Conservation (phyloP, 1,140 invertebrate genomes). For the Drosophila dunni region DNA sequence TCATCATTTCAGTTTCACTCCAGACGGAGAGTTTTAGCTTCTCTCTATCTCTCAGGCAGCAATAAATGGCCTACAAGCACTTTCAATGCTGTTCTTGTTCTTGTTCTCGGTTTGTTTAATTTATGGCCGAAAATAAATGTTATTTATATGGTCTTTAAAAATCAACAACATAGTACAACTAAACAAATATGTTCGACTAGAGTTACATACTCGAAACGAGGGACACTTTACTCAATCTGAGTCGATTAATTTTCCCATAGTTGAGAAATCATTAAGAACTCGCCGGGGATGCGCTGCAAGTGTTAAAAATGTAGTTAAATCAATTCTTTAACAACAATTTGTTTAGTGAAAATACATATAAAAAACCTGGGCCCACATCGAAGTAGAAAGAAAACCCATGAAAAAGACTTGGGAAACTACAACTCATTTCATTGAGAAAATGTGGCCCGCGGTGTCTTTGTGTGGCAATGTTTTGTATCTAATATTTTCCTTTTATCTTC, state of each 20-base stretch:
- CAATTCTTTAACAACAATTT: conserved; percentile 61
- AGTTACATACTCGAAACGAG: neutral
- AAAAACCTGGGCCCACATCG: conserved; percentile 37
- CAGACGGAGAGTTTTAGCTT: neutral
- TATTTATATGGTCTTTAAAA: conserved; percentile 63
- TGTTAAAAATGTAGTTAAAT: conserved; percentile 78
- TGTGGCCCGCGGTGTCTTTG: conserved; percentile 64
- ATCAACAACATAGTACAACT: conserved; percentile 53
- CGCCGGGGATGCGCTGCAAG: conserved; percentile 57
- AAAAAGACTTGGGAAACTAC: conserved; percentile 4
- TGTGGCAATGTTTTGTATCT: conserved; percentile 43
- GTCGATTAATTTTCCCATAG: conserved; percentile 49
- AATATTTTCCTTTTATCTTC: conserved; percentile 32
- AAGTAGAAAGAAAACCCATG: conserved; percentile 4
- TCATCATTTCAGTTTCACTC: conserved; percentile 17
- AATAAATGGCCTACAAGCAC: conserved; percentile 67
- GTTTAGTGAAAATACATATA: conserved; percentile 56
- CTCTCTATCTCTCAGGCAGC: conserved; percentile 28
- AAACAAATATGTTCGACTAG: conserved; percentile 20
- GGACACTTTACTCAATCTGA: conserved; percentile 2
- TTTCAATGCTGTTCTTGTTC: conserved; percentile 42
- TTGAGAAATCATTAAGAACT: conserved; percentile 32
- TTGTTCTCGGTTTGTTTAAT: conserved; percentile 53
- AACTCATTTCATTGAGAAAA: conserved; percentile 53
- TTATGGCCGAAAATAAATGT: conserved; percentile 76